These are phyloP conservation scores for Athalia rosae DNA, from an alignment of 2,888 invertebrate species.

Conservation along the genomic window DNA sequence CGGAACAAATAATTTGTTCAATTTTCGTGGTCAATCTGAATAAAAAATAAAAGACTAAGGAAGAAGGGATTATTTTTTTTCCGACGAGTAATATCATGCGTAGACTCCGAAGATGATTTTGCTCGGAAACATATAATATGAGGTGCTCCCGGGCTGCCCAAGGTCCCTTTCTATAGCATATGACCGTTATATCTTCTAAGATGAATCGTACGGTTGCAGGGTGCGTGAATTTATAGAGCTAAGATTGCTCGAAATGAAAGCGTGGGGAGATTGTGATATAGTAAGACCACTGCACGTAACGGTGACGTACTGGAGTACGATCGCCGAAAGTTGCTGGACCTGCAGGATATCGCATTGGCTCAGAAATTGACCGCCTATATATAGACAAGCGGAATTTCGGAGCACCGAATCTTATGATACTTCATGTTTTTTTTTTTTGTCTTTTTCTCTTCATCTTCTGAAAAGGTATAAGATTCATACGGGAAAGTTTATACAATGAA, in stretches of 20 bases:
- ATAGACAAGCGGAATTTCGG: background rate
- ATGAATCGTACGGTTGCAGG: slow-evolving; percentile 20
- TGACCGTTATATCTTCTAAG: too few species aligned
- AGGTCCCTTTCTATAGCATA: too few species aligned
- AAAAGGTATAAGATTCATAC: background rate
- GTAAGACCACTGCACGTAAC: too few species aligned
- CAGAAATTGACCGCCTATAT: slow-evolving; percentile 8
- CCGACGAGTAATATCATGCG: slow-evolving; percentile 9
- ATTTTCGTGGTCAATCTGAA: background rate
- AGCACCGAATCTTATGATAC: background rate
- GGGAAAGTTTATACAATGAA: background rate
- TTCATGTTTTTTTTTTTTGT: background rate
- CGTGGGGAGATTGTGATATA: background rate
- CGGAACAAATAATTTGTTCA: too few species aligned
- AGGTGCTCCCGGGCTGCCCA: too few species aligned
- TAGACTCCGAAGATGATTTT: slow-evolving; percentile 24
- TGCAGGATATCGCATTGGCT: background rate
- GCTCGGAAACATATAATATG: background rate
- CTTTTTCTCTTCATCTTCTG: background rate
- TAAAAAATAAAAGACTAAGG: background rate
- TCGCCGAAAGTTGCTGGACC: slow-evolving; percentile 20
- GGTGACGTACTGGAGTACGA: slow-evolving; percentile 7
- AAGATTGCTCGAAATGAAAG: slow-evolving; percentile 19
- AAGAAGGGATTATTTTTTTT: background rate
- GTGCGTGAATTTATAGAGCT: slow-evolving; percentile 29